Conservation (phyloP, 1,140 invertebrate species). For the Nomia melanderi region DNA sequence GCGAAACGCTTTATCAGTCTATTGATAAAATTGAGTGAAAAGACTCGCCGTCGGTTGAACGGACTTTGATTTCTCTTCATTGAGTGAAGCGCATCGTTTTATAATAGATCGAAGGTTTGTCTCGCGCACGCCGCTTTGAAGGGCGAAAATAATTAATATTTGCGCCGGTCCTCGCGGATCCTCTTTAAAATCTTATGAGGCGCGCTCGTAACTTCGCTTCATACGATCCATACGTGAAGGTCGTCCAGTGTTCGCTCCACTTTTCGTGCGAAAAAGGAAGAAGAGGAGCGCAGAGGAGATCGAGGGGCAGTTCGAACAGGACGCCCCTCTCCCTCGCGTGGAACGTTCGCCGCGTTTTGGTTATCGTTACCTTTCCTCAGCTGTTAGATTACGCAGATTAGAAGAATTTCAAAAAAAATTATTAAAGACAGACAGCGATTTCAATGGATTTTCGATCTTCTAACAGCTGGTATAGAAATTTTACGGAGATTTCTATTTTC, state of each 20-base stretch:
- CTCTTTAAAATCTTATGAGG: constrained; percentile 42
- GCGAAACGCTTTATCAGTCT: too few relatives aligned
- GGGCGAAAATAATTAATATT: constrained; percentile 47
- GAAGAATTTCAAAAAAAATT: too few relatives aligned
- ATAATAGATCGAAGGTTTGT: constrained; percentile 17
- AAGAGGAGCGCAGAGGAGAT: constrained; percentile 33
- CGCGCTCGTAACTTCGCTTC: constrained; percentile 28
- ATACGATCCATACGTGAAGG: constrained; percentile 70
- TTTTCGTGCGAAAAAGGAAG: constrained; percentile 62
- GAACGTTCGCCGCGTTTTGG: not conserved
- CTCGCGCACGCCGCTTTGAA: not conserved
- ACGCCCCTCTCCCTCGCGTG: constrained; percentile 21
- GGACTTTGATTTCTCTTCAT: constrained; percentile 17
- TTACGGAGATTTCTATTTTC: too few relatives aligned
- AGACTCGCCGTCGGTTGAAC: too few relatives aligned
- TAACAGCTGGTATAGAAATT: too few relatives aligned
- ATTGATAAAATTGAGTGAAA: too few relatives aligned
- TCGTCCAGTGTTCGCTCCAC: constrained; percentile 69
- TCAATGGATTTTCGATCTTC: too few relatives aligned
- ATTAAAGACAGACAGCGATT: too few relatives aligned
- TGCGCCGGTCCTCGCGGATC: constrained; percentile 4
- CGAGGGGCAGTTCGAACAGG: constrained; percentile 32
- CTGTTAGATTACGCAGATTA: too few relatives aligned
- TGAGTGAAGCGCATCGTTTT: not conserved
- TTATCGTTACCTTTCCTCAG: too few relatives aligned